These are phyloP conservation scores for Simalia tracyae DNA, from an alignment of 2,797 vertebrate species.

Conservation along the genomic window DNA sequence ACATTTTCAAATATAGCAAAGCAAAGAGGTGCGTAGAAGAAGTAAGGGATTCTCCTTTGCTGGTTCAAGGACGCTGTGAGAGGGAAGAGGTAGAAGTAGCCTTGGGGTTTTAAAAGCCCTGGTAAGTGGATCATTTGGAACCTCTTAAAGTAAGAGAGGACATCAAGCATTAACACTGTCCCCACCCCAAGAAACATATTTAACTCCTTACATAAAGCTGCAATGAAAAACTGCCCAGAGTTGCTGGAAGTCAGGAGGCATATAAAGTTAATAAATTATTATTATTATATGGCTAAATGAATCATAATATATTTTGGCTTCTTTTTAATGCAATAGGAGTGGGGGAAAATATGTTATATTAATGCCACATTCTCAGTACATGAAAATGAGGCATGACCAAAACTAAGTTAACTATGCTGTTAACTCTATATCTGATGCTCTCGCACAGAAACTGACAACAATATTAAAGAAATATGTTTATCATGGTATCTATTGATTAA, in stretches of 20 bases:
- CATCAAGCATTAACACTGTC: not conserved
- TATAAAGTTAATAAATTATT: not conserved
- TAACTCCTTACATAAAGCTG: too few relatives aligned
- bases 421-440: not conserved
- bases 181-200: not conserved
- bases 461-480: not conserved
- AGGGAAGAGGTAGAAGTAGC: not conserved
- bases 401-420: not conserved
- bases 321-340: not conserved
- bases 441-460: not conserved
- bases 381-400: not conserved
- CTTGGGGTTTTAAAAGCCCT: not conserved
- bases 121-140: not conserved
- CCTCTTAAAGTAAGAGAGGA: not conserved
- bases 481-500: not conserved
- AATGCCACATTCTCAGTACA: not conserved
- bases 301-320: not conserved
- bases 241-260: not conserved
- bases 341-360: not conserved
- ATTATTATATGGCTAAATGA: not conserved
- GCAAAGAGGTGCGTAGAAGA: not conserved
- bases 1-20: not conserved
- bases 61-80: not conserved
- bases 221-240: not conserved
- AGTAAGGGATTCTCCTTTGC: not conserved